A percentile compares a stretch with the other conserved stretches of the same genome.
Evolutionary conservation across 1,140 invertebrate genomes (phyloP).

Genomic region (Nilaparvata lugens): DNA sequence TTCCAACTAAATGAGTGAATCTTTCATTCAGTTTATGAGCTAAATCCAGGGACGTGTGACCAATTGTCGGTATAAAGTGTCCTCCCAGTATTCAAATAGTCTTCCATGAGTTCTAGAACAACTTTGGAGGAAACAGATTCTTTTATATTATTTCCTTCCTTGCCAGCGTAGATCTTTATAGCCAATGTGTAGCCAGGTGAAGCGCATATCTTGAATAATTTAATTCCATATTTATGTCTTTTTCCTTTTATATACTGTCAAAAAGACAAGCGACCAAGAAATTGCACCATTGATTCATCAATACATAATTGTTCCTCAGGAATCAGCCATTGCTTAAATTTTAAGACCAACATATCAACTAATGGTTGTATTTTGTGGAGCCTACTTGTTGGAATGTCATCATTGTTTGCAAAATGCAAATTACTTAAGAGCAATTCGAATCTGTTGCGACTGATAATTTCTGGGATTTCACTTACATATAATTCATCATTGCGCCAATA

Average conservation of each 20-base stretch:
- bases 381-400: background rate
- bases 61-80: background rate
- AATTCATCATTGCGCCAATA: background rate
- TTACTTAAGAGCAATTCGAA: background rate
- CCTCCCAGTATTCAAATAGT: background rate
- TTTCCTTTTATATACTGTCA: conserved; percentile 34
- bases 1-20: background rate
- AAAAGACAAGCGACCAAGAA: conserved; percentile 29
- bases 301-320: conserved; percentile 27
- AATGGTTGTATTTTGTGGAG: background rate
- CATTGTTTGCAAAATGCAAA: background rate
- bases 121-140: background rate
- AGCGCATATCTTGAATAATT: conserved; percentile 26
- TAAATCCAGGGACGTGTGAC: background rate
- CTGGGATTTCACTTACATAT: background rate
- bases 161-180: conserved; percentile 25
- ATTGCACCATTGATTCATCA: conserved; percentile 31
- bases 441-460: background rate
- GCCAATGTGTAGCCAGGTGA: conserved; percentile 23
- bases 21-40: background rate
- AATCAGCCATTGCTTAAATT: conserved; percentile 10
- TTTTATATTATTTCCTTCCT: background rate
- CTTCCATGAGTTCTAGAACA: background rate
- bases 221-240: conserved; percentile 27
- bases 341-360: conserved; percentile 5